Conservation (phyloP, 2,888 invertebrate genomes). For the Lepidocyrtoides sp. region DNA sequence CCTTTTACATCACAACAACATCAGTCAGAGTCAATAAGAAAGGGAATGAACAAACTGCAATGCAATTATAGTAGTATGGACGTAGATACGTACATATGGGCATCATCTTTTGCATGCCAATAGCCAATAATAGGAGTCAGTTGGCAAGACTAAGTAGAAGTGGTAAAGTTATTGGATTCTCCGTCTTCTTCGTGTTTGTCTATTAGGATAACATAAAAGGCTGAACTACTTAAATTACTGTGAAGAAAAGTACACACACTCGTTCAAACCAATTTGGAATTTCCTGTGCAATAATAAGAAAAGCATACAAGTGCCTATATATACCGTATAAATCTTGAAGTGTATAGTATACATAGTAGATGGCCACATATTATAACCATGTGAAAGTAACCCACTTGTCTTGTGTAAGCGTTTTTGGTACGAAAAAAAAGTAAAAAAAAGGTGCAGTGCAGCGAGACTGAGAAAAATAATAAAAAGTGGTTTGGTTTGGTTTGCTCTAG, state of each 20-base stretch:
- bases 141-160: not conserved
- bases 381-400: conserved; percentile 44
- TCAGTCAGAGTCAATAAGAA: not conserved
- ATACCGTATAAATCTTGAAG: too few relatives aligned
- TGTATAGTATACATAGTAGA: not conserved
- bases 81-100: too few relatives aligned
- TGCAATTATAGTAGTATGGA: not conserved
- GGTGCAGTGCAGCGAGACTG: conserved; percentile 51
- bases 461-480: conserved; percentile 51
- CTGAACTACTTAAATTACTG: conserved; percentile 23
- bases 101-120: conserved; percentile 21
- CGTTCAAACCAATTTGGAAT: conserved; percentile 50
- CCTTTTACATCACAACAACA: not conserved
- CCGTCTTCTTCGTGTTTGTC: not conserved
- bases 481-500: conserved; percentile 53
- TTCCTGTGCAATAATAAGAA: conserved; percentile 37
- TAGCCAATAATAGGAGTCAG: not conserved
- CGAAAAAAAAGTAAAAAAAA: not conserved
- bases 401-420: not conserved
- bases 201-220: conserved; percentile 6
- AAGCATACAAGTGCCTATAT: not conserved
- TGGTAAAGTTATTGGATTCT: conserved; percentile 4
- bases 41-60: not conserved
- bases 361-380: too few relatives aligned
- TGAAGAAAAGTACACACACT: not conserved